A percentile compares a stretch with the other conserved stretches of the same genome.
Evolutionary conservation across 2,113 vertebrate species (phyloP).

Genomic region (Plecturocebus donacophilus): DNA sequence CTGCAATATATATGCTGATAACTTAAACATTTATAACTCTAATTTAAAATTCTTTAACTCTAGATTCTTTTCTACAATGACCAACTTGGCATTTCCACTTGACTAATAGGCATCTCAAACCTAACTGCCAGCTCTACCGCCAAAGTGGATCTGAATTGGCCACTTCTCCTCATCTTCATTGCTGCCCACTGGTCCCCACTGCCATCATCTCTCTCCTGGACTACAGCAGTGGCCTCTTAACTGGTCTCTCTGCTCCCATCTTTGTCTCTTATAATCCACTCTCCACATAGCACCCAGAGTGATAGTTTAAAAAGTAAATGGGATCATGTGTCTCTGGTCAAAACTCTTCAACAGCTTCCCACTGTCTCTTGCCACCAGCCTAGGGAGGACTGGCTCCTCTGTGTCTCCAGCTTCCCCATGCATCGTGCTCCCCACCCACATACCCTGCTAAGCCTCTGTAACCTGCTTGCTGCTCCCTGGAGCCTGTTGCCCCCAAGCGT

Average conservation of each 20-base stretch:
- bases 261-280: background rate
- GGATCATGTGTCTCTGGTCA: background rate
- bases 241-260: background rate
- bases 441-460: too few relatives aligned
- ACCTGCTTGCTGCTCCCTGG: background rate
- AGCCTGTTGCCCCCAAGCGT: rapidly evolving
- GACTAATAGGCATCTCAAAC: background rate
- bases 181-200: too few relatives aligned
- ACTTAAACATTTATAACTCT: background rate
- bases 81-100: background rate
- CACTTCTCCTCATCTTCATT: background rate
- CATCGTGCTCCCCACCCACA: background rate
- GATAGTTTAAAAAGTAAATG: background rate
- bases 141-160: background rate
- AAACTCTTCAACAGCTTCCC: background rate
- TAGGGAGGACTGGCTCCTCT: background rate
- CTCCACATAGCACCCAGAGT: background rate
- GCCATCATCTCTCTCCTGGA: background rate
- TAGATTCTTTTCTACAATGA: background rate
- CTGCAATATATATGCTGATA: background rate
- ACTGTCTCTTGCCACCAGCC: background rate
- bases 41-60: background rate
- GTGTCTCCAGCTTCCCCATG: background rate
- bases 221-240: background rate
- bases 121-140: background rate